Evolutionary conservation across 92 coral and sea anemone genomes (phyloP).

Genomic region (Palythoa heliodiscus): DNA sequence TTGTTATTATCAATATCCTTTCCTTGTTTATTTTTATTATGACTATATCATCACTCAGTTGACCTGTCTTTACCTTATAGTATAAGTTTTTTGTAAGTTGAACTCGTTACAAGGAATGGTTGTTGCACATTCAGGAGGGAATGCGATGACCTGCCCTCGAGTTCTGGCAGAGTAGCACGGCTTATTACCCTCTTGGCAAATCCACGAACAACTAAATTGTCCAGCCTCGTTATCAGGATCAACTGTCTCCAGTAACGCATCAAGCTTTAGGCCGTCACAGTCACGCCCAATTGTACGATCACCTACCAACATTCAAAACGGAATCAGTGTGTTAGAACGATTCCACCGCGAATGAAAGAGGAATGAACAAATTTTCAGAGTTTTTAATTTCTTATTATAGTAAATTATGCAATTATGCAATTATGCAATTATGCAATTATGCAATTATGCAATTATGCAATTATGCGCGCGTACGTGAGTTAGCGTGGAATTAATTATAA

Average conservation of each 20-base stretch:
- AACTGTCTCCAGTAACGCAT: conserved; percentile 37
- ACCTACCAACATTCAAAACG: conserved; percentile 8
- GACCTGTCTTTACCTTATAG: conserved; percentile 22
- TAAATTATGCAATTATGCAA: no score
- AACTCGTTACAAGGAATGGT: conserved; percentile 38
- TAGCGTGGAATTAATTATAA: no score
- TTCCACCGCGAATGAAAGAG: no score
- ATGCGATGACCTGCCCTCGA: conserved; percentile 27
- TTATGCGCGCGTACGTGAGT: no score
- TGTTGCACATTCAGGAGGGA: conserved; percentile 32
- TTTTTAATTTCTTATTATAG: no score
- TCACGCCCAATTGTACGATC: conserved; percentile 48
- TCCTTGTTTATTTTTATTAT: no score
- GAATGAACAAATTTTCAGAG: no score
- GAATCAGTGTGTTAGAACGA: neutral
- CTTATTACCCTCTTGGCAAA: conserved; percentile 33
- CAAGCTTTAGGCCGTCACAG: conserved; percentile 35
- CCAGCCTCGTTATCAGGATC: conserved; percentile 57
- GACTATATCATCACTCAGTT: no score
- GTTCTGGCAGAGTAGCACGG: conserved; percentile 52
- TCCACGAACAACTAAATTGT: conserved; percentile 51
- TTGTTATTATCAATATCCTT: no score
- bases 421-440: no score
- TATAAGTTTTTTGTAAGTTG: conserved; percentile 23
- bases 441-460: no score